A percentile compares a stretch with the other conserved stretches of the same genome.
Evolutionary conservation across 2,113 vertebrate genomes (phyloP).

Genomic region (Saguinus imperator): DNA sequence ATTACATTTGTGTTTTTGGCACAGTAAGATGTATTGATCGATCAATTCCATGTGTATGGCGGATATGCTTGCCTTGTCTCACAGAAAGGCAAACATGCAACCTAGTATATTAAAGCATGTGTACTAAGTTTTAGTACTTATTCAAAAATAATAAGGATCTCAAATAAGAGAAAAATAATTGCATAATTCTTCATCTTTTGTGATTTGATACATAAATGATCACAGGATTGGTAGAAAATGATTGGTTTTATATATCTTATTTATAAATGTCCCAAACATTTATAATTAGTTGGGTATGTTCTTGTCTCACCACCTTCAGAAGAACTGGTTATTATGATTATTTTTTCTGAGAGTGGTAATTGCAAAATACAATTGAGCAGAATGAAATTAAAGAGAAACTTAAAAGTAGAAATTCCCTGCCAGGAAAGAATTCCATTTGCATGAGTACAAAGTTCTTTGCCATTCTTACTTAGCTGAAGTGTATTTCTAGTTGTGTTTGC

Average conservation of each 20-base stretch:
- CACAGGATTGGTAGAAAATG: neutral
- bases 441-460: neutral
- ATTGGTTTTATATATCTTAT: neutral
- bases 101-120: constrained; percentile 35
- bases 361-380: neutral
- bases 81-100: neutral
- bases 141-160: constrained; percentile 25
- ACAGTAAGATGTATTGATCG: neutral
- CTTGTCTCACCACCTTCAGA: neutral
- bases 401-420: neutral
- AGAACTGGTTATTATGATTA: neutral
- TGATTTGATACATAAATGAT: neutral
- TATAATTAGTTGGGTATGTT: neutral
- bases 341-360: neutral
- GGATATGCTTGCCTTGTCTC: neutral
- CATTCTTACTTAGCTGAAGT: neutral
- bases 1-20: neutral
- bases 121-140: constrained; percentile 34
- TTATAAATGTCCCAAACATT: neutral
- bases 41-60: neutral
- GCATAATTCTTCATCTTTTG: constrained; percentile 32
- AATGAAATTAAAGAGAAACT: constrained; percentile 2
- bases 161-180: neutral
- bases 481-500: neutral
- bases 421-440: neutral